Conservation (phyloP, 2,888 invertebrate species). For the Eupithecia insigniata region DNA sequence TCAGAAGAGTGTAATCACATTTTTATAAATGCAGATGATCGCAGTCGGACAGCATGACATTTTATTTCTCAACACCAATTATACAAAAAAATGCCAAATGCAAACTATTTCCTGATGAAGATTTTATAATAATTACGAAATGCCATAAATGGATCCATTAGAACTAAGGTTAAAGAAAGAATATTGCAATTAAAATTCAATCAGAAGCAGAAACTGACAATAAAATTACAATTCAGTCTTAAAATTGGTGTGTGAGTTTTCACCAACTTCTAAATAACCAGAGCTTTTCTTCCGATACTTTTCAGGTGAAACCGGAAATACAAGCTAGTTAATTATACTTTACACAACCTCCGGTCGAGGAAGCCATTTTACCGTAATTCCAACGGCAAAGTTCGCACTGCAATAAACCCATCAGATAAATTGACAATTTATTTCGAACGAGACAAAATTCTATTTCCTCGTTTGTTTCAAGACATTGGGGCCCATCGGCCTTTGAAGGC, state of each 20-base stretch:
- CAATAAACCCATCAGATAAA: conserved; percentile 43
- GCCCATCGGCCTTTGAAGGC: conserved; percentile 37
- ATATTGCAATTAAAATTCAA: neutral
- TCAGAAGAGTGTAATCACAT: too few species aligned
- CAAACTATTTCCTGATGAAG: neutral
- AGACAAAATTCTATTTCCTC: conserved; percentile 53
- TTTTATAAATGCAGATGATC: too few species aligned
- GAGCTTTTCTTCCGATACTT: neutral
- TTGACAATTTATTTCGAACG: conserved; percentile 47
- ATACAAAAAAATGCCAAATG: neutral
- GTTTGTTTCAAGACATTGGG: conserved; percentile 49
- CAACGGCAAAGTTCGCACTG: conserved; percentile 39
- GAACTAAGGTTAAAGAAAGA: neutral
- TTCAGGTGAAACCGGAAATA: neutral
- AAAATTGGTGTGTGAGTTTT: neutral
- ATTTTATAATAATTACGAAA: neutral
- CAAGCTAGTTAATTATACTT: conserved; percentile 15
- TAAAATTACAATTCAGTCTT: neutral
- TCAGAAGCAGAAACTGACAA: neutral
- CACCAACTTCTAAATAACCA: neutral
- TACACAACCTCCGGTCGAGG: conserved; percentile 14
- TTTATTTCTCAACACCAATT: neutral
- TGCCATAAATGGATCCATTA: neutral
- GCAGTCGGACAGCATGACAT: too few species aligned
- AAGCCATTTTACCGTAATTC: conserved; percentile 30